A percentile compares a stretch with the other conserved stretches of the same genome.
Conservation (phyloP, 2,797 vertebrate genomes). For the Gymnothorax reevesii region DNA sequence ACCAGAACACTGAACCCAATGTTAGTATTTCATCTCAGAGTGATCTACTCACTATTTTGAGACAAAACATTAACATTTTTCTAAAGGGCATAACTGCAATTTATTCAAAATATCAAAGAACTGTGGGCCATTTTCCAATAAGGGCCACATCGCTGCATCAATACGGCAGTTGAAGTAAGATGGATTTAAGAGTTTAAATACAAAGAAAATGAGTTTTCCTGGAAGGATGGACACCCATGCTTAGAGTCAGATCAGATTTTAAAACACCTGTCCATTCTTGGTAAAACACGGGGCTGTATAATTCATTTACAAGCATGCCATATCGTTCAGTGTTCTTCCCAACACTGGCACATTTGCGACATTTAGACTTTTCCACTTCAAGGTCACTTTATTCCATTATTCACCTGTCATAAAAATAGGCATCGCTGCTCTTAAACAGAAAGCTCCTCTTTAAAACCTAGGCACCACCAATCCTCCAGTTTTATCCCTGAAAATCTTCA, state of each 20-base stretch:
- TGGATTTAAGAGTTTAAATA: background rate
- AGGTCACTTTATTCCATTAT: background rate
- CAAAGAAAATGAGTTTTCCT: background rate
- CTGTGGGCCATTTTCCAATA: background rate
- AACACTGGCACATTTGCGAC: background rate
- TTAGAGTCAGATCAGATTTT: background rate
- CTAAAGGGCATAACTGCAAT: background rate
- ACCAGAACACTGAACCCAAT: background rate
- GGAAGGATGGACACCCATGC: background rate
- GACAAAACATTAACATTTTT: background rate
- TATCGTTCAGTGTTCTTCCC: background rate
- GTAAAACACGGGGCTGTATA: background rate
- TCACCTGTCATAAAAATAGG: background rate
- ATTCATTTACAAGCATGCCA: background rate
- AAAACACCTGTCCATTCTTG: background rate
- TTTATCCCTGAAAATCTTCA: background rate
- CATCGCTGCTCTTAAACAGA: background rate
- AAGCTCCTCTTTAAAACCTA: background rate
- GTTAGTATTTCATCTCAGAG: background rate
- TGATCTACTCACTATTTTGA: background rate
- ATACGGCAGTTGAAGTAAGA: background rate
- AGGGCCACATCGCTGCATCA: background rate
- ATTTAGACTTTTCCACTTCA: background rate
- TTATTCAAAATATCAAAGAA: background rate
- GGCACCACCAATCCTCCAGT: background rate